Base-by-base conservation (phyloP, 2,888 invertebrate genomes). In the Drosophila tripunctata region DNA sequence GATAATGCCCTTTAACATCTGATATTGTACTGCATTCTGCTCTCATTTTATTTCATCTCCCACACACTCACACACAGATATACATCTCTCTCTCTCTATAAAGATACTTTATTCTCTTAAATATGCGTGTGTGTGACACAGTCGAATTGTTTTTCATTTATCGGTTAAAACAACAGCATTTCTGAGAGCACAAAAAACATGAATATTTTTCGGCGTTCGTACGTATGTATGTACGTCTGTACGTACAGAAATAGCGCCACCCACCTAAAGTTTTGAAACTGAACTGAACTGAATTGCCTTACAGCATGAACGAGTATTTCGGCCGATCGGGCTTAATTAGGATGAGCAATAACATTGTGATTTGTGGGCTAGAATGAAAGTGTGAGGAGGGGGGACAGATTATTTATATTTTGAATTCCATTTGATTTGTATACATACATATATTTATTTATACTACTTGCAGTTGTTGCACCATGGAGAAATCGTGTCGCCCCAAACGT, bases 401-500 rank as follows among this genome's bases (percentile, higher is more conserved):
- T 14, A 57, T 48, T 41, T 15, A 38, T 33, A 35, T 17, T 31
- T 56, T n/a, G 36, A 38, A 38, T 65, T 44, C 24, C 40, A 21
- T 40, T 40, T 15, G n/a, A 57, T 48, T 40, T 40, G 22, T 48
- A 31, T 12, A 36, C 33, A 15, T 45, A 21, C 40, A 10, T 33
- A 19, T 31, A 35, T 30, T 64, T 33, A 22, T 27, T 33, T 33
- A 22, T 35, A 44, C 27, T n/a, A 19, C n/a, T 66, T 68, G 50
- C 56, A 78, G 75, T 27, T 10, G 21, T 19, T 40, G 45, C 21
- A 43, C 4, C 40, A 84, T 84, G 84, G 84, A 84, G 27, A 84
- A 78, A 33, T 68, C 84, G 27, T 62, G 78, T 62, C 93, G 95
- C 75, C 95, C 95, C 55, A 93, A 95, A 75, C 93, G 95, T 89